Conservation (phyloP, 2,113 vertebrate species). For the Chaetorhynchus papuensis region DNA sequence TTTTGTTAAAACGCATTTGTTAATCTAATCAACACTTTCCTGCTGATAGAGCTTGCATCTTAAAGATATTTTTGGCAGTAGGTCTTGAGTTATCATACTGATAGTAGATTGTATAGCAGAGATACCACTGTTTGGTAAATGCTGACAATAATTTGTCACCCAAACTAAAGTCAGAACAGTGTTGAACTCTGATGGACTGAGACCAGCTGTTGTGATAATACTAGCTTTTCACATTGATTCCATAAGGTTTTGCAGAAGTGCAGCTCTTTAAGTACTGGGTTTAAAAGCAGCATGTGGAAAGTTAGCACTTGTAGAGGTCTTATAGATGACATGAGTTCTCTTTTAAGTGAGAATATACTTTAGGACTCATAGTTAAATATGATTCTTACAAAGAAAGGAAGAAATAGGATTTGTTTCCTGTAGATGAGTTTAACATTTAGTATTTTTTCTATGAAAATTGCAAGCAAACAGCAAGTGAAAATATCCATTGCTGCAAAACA, state of each 20-base stretch:
- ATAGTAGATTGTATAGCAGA: background rate
- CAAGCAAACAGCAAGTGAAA: background rate
- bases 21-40: background rate
- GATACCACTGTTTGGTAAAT: background rate
- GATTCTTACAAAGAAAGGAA: background rate
- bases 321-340: background rate
- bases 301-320: background rate
- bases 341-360: background rate
- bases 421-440: background rate
- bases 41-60: background rate
- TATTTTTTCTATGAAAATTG: background rate
- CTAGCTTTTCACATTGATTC: background rate
- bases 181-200: slow-evolving; percentile 13
- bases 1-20: background rate
- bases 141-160: background rate
- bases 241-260: background rate
- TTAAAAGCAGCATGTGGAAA: background rate
- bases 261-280: background rate
- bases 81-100: background rate
- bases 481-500: background rate
- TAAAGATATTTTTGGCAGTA: background rate
- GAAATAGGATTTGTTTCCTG: background rate
- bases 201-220: background rate
- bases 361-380: background rate
- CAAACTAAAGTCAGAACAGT: background rate